These are phyloP conservation scores for Protophormia terraenovae DNA, from an alignment of 2,888 invertebrate genomes.

Conservation along the genomic window DNA sequence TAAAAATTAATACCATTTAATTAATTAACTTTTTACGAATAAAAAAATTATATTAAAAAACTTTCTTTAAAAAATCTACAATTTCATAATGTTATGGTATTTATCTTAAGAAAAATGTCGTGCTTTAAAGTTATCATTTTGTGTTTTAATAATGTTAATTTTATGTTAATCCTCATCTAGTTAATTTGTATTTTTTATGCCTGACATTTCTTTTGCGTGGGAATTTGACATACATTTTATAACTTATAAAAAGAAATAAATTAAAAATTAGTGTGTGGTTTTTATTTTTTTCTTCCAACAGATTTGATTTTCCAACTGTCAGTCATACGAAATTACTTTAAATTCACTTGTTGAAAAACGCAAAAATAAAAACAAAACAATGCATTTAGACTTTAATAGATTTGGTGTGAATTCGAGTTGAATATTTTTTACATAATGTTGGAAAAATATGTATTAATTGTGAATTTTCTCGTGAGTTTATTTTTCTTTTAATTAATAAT, in stretches of 20 bases:
- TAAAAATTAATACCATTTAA: too few species aligned
- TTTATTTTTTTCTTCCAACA: not conserved
- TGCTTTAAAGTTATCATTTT: constrained; percentile 19
- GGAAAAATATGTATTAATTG: not conserved
- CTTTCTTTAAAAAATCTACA: constrained; percentile 8
- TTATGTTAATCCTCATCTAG: constrained; percentile 40
- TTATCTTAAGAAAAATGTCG: not conserved
- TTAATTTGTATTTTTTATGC: constrained; percentile 32
- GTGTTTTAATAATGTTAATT: constrained; percentile 19
- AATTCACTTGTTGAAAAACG: constrained; percentile 33
- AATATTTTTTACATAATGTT: constrained; percentile 17
- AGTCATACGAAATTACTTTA: not conserved
- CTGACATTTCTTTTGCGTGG: constrained; percentile 58
- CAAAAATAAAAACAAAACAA: not conserved
- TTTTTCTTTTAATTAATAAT: not conserved
- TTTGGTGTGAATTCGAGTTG: constrained; percentile 14
- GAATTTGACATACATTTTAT: constrained; percentile 65
- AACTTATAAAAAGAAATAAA: constrained; percentile 2
- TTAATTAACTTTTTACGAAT: not conserved
- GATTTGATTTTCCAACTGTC: constrained; percentile 1
- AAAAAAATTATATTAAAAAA: not conserved
- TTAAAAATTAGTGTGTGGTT: constrained; percentile 19
- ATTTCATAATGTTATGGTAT: constrained; percentile 3
- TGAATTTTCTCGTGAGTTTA: not conserved
- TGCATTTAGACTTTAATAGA: not conserved